phyloP scores from a whole-genome alignment of 2,797 vertebrate species.

The Nannoperca obscura region DNA sequence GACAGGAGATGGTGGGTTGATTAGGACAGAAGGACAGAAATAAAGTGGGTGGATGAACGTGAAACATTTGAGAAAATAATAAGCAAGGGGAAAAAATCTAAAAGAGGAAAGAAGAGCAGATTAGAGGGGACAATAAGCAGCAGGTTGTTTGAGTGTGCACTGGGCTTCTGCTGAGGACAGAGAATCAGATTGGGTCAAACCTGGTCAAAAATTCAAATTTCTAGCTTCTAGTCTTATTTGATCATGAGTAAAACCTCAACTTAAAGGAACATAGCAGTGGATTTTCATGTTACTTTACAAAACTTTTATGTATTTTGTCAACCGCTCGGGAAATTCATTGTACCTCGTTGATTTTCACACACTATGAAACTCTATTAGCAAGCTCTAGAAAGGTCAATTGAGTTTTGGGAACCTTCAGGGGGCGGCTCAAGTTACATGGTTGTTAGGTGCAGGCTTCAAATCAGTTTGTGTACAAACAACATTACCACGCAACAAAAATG shows the following conservation, averaged over 20 bases:
- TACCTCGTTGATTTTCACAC: not conserved
- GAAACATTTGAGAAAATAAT: slow-evolving; percentile 22
- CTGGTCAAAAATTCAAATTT: slow-evolving; percentile 45
- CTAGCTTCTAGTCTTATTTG: not conserved
- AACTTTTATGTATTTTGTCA: not conserved
- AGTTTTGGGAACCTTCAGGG: not conserved
- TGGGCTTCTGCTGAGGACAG: slow-evolving; percentile 49
- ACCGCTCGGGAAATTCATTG: not conserved
- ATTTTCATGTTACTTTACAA: slow-evolving; percentile 4
- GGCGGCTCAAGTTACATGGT: not conserved
- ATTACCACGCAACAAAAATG: not conserved
- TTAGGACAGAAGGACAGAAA: slow-evolving; percentile 12
- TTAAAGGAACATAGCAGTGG: not conserved
- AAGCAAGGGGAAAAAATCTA: slow-evolving; percentile 13
- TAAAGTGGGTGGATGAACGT: slow-evolving; percentile 18
- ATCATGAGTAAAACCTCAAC: not conserved
- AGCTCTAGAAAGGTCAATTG: not conserved
- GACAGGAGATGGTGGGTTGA: slow-evolving; percentile 46
- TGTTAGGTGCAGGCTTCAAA: not conserved
- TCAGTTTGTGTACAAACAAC: not conserved
- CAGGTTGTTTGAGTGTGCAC: slow-evolving; percentile 31
- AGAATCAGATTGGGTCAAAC: slow-evolving; percentile 55
- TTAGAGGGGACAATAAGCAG: slow-evolving; percentile 25
- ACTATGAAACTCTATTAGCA: slow-evolving; percentile 1
- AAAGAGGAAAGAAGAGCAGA: slow-evolving; percentile 25